Evolutionary conservation across 2,113 vertebrate species (phyloP), one percentile per base, ranked within the genome.

Genomic region (Poeciliopsis retropinna): DNA sequence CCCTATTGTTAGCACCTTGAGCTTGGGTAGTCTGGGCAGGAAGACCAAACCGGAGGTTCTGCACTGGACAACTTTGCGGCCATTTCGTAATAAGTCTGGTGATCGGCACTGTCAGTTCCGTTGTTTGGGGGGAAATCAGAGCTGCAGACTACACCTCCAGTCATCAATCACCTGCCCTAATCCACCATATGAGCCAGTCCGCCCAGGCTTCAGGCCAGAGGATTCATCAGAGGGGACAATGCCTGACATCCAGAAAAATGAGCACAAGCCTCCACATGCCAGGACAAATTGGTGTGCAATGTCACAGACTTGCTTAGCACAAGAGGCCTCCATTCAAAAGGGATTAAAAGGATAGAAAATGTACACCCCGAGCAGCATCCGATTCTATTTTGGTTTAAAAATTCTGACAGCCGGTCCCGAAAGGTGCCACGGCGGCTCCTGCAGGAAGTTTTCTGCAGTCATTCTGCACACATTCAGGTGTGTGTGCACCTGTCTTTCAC

Each of bases 231-330:
- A 87, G 79, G 88, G 87, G 89, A 93, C 90, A 79, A 77, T 76
- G 61, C 61, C 80, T 92, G 93, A 93, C 92, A 92, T 81, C 51
- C 82, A 93, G 91, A 93, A 92, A 93, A 93, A 94, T 93, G 82
- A 93, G 91, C 83, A 84, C 84, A 86, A 82, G 71, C 73, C 72
- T 83, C 67, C 31, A 30, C 76, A 80, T 60, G 80, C 84, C 85
- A 79, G 83, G 83, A 85, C 67, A 60, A 73, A 89, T 85, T 60
- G 64, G 69, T 75, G 69, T 73, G 84, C 89, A 86, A 88, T 84
- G 92, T 91, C 91, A 90, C 73, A 31, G 72, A 68, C 73, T 78
- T 60, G 25, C 65, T 73, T 75, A 64, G 72, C 79, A 66, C 9
- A 69, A 85, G 79, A 72, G 39, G 66, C 71, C 72, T 79, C 47